Evolutionary conservation across 2,797 vertebrate genomes (phyloP), one percentile per base, ranked within the genome.

Genomic region (Helostoma temminkii): DNA sequence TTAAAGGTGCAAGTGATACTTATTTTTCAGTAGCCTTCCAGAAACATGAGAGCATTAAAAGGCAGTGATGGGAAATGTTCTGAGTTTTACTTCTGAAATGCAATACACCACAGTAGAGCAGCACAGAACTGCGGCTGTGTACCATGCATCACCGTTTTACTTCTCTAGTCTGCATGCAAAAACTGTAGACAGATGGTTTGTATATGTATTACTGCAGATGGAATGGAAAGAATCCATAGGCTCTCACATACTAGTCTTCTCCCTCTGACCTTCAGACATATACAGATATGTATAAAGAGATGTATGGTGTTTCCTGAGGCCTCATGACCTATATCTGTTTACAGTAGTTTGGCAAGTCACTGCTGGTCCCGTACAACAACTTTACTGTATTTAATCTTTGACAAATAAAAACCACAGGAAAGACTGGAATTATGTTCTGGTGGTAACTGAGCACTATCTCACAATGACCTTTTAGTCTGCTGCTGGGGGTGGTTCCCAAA

Each of bases 131-230:
- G 41, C 53, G 53, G 39, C 67, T 34, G 5, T 28, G 34, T 39
- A 48, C 64, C 30, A 37, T 15, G 21, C 43, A 49, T 58, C 49
- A 66, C 26, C 39, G 24, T 37, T 5, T 55, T 58, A 60, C 37
- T 68, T 76, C 78, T 56, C 58, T 66, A n/a, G 22, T 58, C 53
- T 55, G 47, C 49, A 54, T 65, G 61, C 47, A 65, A 36, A 52
- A 28, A 21, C 61, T 72, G 69, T 66, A 76, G 74, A 73, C 59
- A 76, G 74, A 55, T 72, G 62, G 18, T 59, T 56, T 59, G 66
- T 26, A 36, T 57, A 21, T 42, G 18, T n/a, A 48, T 19, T 30
- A 55, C 26, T 16, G 49, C 15, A 42, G 9, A 37, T 66, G 32
- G 72, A 78, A 80, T 39, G 26, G 28, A 15, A 80, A 57, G 66